phyloP scores from a whole-genome alignment of 1,140 invertebrate genomes.

The Sinella curviseta region DNA sequence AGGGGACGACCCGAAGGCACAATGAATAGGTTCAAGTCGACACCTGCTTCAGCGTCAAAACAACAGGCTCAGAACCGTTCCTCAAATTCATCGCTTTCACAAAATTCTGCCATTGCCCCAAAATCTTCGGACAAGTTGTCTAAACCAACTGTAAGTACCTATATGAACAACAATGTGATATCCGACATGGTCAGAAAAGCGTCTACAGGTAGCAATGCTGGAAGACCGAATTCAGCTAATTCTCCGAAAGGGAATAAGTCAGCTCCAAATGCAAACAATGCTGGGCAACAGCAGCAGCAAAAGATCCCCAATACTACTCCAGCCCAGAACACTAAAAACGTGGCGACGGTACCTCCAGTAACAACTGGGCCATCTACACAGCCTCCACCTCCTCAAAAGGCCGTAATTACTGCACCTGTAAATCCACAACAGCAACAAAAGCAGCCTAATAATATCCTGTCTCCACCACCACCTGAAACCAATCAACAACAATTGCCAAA shows the following conservation, averaged over 20 bases:
- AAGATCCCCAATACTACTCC: too few relatives aligned
- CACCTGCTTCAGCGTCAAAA: neutral
- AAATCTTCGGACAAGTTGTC: neutral
- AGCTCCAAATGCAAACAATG: neutral
- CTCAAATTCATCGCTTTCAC: neutral
- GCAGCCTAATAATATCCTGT: too few relatives aligned
- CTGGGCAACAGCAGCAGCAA: too few relatives aligned
- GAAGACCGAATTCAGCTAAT: neutral
- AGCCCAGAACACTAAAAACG: too few relatives aligned
- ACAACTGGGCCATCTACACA: too few relatives aligned
- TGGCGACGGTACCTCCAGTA: too few relatives aligned
- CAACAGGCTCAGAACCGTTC: neutral
- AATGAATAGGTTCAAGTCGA: constrained; percentile 19
- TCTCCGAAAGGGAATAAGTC: neutral
- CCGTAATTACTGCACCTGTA: too few relatives aligned
- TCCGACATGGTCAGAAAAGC: neutral
- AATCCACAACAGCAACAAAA: too few relatives aligned
- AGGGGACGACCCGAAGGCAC: too few relatives aligned
- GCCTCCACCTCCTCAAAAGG: too few relatives aligned
- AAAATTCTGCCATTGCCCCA: neutral
- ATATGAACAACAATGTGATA: neutral
- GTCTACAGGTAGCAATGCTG: neutral
- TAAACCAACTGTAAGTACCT: neutral
- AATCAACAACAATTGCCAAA: too few relatives aligned
- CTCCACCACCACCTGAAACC: too few relatives aligned